phyloP scores from a whole-genome alignment of 1,140 invertebrate genomes.

The Thaumatotibia leucotreta region DNA sequence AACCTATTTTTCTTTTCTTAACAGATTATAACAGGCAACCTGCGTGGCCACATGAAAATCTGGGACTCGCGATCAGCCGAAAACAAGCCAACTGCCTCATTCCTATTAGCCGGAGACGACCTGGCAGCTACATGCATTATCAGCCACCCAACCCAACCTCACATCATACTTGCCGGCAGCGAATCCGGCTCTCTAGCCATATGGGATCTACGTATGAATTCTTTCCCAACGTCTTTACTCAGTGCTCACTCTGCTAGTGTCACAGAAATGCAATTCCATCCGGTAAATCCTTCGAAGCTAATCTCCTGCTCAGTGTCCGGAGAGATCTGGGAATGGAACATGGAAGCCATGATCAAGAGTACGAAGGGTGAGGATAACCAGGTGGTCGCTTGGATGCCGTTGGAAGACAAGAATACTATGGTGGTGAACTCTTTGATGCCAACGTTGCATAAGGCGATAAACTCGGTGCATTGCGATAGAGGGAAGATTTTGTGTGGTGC shows the following conservation, averaged over 20 bases:
- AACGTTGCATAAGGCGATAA: constrained; percentile 84
- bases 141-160: constrained; percentile 90
- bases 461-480: constrained; percentile 86
- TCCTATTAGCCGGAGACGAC: constrained; percentile 82
- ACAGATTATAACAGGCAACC: constrained; percentile 86
- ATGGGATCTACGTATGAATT: constrained; percentile 91
- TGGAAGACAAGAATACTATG: constrained; percentile 81
- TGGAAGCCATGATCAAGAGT: constrained; percentile 63
- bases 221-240: constrained; percentile 87
- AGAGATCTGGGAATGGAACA: constrained; percentile 92
- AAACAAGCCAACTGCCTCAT: constrained; percentile 79
- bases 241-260: constrained; percentile 87
- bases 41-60: constrained; percentile 90
- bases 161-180: constrained; percentile 89
- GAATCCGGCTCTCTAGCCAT: constrained; percentile 89
- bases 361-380: constrained; percentile 69
- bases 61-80: constrained; percentile 85
- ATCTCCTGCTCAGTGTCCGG: constrained; percentile 88
- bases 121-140: constrained; percentile 84
- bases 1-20: constrained; percentile 18
- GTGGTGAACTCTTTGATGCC: constrained; percentile 85
- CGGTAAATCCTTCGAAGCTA: constrained; percentile 87
- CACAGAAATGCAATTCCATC: constrained; percentile 90
- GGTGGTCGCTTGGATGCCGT: constrained; percentile 80
- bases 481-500: constrained; percentile 85